Evolutionary conservation across 2,888 invertebrate genomes (phyloP).

Genomic region (Slavum lentiscoides): DNA sequence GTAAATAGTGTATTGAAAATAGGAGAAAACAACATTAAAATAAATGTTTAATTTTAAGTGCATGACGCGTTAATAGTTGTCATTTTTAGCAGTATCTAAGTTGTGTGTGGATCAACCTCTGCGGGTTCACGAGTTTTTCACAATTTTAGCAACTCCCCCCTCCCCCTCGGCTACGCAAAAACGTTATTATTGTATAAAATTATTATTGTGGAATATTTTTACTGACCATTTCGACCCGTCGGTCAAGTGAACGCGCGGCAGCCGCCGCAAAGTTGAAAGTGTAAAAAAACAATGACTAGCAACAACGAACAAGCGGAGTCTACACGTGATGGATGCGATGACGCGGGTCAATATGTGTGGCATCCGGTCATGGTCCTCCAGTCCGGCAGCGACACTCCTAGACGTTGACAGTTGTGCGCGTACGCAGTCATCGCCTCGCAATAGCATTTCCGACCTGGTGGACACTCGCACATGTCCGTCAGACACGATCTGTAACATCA

Average conservation of each 20-base stretch:
- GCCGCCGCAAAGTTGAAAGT: conserved; percentile 25
- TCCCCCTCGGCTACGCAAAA: too few species aligned
- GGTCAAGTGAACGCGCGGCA: conserved; percentile 37
- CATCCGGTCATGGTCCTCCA: conserved; percentile 77
- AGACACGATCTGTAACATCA: conserved; percentile 69
- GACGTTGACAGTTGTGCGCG: conserved; percentile 80
- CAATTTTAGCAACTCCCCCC: too few species aligned
- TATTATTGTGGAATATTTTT: not conserved
- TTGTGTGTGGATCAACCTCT: too few species aligned
- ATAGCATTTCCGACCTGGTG: conserved; percentile 73
- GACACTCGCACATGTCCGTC: conserved; percentile 86
- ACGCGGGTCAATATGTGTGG: conserved; percentile 58
- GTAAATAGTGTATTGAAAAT: too few species aligned
- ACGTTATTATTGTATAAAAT: too few species aligned
- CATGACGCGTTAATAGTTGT: too few species aligned
- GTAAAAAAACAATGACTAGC: conserved; percentile 47
- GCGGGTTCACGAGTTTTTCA: too few species aligned
- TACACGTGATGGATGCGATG: conserved; percentile 39
- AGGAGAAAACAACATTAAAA: too few species aligned
- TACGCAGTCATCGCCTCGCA: conserved; percentile 90
- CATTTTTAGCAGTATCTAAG: too few species aligned
- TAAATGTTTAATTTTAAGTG: too few species aligned
- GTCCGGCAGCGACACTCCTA: conserved; percentile 72
- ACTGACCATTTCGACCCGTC: conserved; percentile 40
- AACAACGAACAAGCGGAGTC: conserved; percentile 46